phyloP scores from a whole-genome alignment of 2,888 invertebrate species.

The Argyresthia albistria region DNA sequence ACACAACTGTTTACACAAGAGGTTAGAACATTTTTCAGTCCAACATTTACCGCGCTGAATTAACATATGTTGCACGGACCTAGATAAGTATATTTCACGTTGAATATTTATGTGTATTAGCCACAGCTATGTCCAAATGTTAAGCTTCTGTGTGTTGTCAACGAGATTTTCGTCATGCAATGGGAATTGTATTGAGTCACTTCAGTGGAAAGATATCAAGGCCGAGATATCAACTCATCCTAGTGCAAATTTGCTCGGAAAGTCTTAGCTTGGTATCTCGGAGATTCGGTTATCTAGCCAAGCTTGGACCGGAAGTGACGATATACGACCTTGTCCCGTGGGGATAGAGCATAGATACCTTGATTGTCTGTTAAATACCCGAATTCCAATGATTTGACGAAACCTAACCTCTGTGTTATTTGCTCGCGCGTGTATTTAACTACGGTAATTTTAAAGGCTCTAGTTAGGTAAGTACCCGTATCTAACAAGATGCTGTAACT shows the following conservation, averaged over 20 bases:
- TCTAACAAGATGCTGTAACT: too few relatives aligned
- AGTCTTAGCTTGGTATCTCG: slow-evolving; percentile 35
- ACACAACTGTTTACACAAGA: not conserved
- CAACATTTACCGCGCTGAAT: not conserved
- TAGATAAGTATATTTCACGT: not conserved
- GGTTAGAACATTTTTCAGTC: slow-evolving; percentile 1
- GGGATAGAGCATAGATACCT: too few relatives aligned
- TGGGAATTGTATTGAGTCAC: too few relatives aligned
- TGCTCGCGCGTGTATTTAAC: too few relatives aligned
- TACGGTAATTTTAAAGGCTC: too few relatives aligned
- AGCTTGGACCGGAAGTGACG: not conserved
- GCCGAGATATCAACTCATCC: slow-evolving; percentile 19
- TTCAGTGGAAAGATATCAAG: slow-evolving; percentile 26
- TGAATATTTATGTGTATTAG: not conserved
- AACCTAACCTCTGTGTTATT: too few relatives aligned
- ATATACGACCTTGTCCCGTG: too few relatives aligned
- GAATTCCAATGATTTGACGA: too few relatives aligned
- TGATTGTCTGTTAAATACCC: too few relatives aligned
- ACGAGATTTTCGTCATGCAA: slow-evolving; percentile 14
- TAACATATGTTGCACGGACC: not conserved
- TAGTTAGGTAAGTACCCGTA: too few relatives aligned
- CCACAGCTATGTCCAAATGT: too few relatives aligned
- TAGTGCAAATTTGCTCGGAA: slow-evolving; percentile 42
- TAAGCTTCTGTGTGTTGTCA: not conserved
- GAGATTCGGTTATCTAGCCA: slow-evolving; percentile 2